These are phyloP conservation scores for Drosophila neutralis DNA, from an alignment of 2,888 invertebrate species.

Conservation along the genomic window DNA sequence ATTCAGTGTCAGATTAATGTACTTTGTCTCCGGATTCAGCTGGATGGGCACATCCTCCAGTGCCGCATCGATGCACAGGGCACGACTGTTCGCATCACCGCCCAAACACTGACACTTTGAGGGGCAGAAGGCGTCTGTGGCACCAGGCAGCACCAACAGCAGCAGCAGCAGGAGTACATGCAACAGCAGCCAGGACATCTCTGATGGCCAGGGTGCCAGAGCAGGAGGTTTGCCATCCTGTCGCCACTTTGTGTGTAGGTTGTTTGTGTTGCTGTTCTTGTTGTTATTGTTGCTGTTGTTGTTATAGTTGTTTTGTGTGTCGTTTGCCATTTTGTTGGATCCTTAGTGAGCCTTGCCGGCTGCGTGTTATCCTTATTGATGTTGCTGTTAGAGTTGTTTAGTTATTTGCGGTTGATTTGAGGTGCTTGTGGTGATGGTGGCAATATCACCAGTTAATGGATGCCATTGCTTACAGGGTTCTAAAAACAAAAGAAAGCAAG, in stretches of 20 bases:
- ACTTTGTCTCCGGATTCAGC: conserved; percentile 93
- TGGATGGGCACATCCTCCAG: conserved; percentile 95
- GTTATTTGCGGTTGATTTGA: conserved; percentile 26
- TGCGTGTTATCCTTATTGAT: conserved; percentile 6
- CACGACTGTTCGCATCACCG: conserved; percentile 90
- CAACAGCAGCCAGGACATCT: conserved; percentile 30
- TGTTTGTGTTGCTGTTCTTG: conserved; percentile 26
- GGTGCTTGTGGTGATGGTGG: conserved; percentile 17
- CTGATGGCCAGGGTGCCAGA: neutral
- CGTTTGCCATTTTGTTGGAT: conserved; percentile 44
- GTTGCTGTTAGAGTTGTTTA: conserved; percentile 21
- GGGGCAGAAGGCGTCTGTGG: conserved; percentile 88
- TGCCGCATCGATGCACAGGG: conserved; percentile 91
- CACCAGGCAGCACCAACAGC: conserved; percentile 65
- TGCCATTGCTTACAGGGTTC: conserved; percentile 38
- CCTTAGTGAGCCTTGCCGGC: conserved; percentile 17
- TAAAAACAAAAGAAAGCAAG: conserved; percentile 1
- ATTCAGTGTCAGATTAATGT: conserved; percentile 94
- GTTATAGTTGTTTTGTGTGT: conserved; percentile 11
- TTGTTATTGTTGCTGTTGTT: conserved; percentile 6
- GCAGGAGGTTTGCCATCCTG: conserved; percentile 37
- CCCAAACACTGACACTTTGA: conserved; percentile 90
- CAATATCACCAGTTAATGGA: conserved; percentile 45
- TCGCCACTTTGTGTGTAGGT: conserved; percentile 54
- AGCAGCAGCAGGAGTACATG: conserved; percentile 60